These are phyloP conservation scores for Melinaea marsaeus DNA, from an alignment of 2,888 invertebrate species.

Conservation along the genomic window DNA sequence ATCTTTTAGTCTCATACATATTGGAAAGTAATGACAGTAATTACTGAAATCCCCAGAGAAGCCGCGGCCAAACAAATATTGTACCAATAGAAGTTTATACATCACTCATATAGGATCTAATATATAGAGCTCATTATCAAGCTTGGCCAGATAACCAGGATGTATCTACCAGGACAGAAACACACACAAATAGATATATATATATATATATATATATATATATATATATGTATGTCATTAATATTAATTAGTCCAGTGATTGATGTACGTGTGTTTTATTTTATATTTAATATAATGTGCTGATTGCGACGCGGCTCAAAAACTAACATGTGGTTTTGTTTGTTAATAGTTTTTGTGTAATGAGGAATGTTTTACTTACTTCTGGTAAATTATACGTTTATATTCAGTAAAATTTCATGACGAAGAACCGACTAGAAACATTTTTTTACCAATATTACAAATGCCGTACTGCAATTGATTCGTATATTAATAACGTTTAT, in stretches of 20 bases:
- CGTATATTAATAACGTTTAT: too few species aligned
- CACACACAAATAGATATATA: slow-evolving; percentile 3
- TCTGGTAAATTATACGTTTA: neutral
- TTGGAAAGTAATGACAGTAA: too few species aligned
- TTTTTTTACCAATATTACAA: too few species aligned
- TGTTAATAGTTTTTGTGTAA: neutral
- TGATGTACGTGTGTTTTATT: slow-evolving; percentile 19
- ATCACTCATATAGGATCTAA: too few species aligned
- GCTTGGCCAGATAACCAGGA: slow-evolving; percentile 33
- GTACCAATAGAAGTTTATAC: too few species aligned
- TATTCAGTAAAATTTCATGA: too few species aligned
- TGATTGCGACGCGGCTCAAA: neutral
- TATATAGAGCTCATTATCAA: slow-evolving; percentile 40
- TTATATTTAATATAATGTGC: neutral
- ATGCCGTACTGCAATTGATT: too few species aligned
- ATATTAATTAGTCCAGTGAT: slow-evolving; percentile 24
- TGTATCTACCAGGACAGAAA: slow-evolving; percentile 30
- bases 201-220: too few species aligned
- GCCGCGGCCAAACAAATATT: too few species aligned
- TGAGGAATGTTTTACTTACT: neutral
- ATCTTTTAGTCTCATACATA: too few species aligned
- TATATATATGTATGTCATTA: slow-evolving; percentile 11
- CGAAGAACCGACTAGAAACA: too few species aligned
- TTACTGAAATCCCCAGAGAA: too few species aligned
- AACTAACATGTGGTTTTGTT: neutral